phyloP scores from a whole-genome alignment of 2,113 vertebrate species.

The Pyrgilauda ruficollis region DNA sequence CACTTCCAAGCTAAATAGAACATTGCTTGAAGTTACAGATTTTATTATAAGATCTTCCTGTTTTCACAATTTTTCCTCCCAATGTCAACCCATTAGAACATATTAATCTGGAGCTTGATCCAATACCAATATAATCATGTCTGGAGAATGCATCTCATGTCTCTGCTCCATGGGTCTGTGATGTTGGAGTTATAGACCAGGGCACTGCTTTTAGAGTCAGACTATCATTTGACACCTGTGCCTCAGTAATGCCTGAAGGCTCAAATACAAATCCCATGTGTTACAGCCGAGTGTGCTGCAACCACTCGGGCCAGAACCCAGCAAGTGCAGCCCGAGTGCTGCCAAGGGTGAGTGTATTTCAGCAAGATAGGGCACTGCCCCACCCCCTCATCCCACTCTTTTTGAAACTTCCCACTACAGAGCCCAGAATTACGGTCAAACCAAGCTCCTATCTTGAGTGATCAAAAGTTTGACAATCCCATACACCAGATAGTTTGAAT shows the following conservation, averaged over 20 bases:
- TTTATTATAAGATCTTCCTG: neutral
- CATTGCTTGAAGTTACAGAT: neutral
- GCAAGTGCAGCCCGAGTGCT: rapidly evolving
- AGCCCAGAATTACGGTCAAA: neutral
- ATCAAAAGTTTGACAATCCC: neutral
- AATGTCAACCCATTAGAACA: neutral
- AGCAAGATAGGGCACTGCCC: neutral
- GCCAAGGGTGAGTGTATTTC: neutral
- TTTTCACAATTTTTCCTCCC: neutral
- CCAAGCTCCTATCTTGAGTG: neutral
- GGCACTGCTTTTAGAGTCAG: neutral
- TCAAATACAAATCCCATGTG: neutral
- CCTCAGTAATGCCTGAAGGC: neutral
- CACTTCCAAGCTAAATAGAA: neutral
- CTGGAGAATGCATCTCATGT: neutral
- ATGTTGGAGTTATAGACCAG: neutral
- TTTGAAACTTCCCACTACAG: neutral
- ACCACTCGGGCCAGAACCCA: neutral
- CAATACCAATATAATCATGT: neutral
- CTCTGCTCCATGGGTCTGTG: neutral
- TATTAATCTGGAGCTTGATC: neutral
- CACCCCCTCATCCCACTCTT: neutral
- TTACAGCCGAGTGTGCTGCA: neutral
- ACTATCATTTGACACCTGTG: neutral
- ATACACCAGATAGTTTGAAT: neutral